Base-by-base conservation (phyloP, 2,888 invertebrate species). In the Esperia sulphurella region DNA sequence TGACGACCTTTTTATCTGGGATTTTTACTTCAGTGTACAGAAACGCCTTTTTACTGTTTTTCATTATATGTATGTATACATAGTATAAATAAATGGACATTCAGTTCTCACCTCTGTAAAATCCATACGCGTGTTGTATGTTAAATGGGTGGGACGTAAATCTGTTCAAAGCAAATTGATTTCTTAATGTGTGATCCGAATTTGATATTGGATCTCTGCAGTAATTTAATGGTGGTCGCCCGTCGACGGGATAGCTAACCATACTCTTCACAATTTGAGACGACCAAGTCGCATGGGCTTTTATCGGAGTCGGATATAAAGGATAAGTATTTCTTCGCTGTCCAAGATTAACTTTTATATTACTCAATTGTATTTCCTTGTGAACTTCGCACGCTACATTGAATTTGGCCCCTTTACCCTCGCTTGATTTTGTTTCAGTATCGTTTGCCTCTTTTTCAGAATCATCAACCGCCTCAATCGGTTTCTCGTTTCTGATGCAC, bases 251-350 rank as follows among this genome's bases (percentile, higher is more conserved):
- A 51, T 68, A 70, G 28, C 61, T 55, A 14, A 10, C n/a, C 21
- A 61, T 47, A 3, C 61, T 48, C 49, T 83, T 83, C n/a, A 75
- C 58, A 53, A 75, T 74, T 49, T 76, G 80, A 7, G 60, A 51
- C 4, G 70, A 66, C 84, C 82, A 83, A 0, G 72, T 62, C 13
- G 72, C 40, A 46, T 65, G 74, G 1, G 79, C 74, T 58, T 85
- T 86, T 42, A 88, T 52, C 4, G 88, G 75, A 37, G 71, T 82
- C 0, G 88, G 88, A 42, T 85, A 77, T 29, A 88, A 46, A 0
- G 88, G 88, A 46, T 75, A 83, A 0, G 85, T 85, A 48, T 83
- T 81, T 47, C 86, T 68, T 48, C 87, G 73, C 2, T 75, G 71
- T 39, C 80, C 83, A 28, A 80, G 50, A 51, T 71, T 68, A 0